Base-by-base conservation (phyloP, 2,888 invertebrate species). In the Hirtodrosophila trivittata region DNA sequence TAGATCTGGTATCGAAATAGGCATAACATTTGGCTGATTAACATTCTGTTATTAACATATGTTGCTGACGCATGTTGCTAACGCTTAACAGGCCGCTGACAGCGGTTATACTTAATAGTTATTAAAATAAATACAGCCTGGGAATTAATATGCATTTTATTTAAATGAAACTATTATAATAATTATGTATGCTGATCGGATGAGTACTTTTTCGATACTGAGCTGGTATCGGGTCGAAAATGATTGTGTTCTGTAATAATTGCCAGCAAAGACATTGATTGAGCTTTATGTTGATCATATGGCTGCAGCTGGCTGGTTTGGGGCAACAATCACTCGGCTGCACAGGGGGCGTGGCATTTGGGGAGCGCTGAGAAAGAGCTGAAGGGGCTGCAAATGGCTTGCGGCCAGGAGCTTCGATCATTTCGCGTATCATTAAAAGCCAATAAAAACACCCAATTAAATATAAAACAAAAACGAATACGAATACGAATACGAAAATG, bases 361-460 rank as follows among this genome's bases (percentile, higher is more conserved):
- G 50, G 46, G 41, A 38, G 46, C 43, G 49, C 55, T 80, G 63
- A 55, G 71, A 47, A 56, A 62, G 5, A 56, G 37, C 25, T 56
- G 41, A 63, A 57, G 58, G 56, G 63, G 49, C 57, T 56, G 67
- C 65, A 60, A 52, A 51, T 68, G 66, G 80, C 80, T 72, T 64
- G 84, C 18, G 86, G 84, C 46, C 62, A 58, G 57, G 33, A 68
- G 72, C 64, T 82, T 86, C 87, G 87, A 84, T 82, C 82, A 82
- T 77, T 82, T 81, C 82, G 72, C 85, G 82, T 82, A 82, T 82
- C 82, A 82, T 82, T 82, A 82, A 82, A 82, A 82, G 81, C 85
- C 82, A 82, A 82, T 82, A 82, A 82, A 82, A 82, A 82, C 87
- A 82, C 82, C 87, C 82, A 82, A 82, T 82, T 86, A 82, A 82